Evolutionary conservation across 2,113 vertebrate genomes (phyloP), one percentile per base, ranked within the genome.

Genomic region (Ctenomys sociabilis): DNA sequence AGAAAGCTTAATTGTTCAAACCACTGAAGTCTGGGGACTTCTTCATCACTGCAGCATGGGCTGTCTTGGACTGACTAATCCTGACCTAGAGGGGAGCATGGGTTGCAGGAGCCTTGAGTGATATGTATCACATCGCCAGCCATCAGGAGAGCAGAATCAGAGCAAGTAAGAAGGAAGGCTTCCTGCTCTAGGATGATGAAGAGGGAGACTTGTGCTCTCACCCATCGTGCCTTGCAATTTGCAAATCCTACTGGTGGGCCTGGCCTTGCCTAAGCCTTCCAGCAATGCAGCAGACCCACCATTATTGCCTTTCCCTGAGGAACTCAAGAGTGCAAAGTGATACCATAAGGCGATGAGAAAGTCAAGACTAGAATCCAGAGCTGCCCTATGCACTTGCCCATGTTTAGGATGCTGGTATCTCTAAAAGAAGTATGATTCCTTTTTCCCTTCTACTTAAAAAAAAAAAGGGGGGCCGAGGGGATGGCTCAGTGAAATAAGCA

Each of bases 311-410:
- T 68, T 80, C 49, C 24, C n/a, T 49, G 61, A 92, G 30, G 24
- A 70, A 54, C 64, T 92, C 63, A 32, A 90, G 66, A 92, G 84
- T 49, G 86, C 84, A 92, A 91, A 37, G 81, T 64, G 26, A 37
- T 6, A 77, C 32, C 85, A 9, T 40, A 35, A 94, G 40, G 14
- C 85, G 19, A 89, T 43, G 12, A 68, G 21, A 49, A 72, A 54
- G 11, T 3, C 83, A 89, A 85, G 52, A 63, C 45, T 40, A 81
- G 54, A 96, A 63, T 13, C 40, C n/a, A 86, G 49, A 49, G 3
- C 70, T 88, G 12, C 32, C n/a, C 49, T n/a, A 4, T 4, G 52
- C 3, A 21, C 28, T 8, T 9, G 12, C 10, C 73, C 24, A 11
- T 64, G 30, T 37, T 75, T 40, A 59, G 72, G 63, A 82, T 61